Percentiles rank a stretch among this genome's conserved stretches.
These are phyloP conservation scores for Oxytorus armatus DNA, from an alignment of 2,888 invertebrate species.

Conservation along the genomic window DNA sequence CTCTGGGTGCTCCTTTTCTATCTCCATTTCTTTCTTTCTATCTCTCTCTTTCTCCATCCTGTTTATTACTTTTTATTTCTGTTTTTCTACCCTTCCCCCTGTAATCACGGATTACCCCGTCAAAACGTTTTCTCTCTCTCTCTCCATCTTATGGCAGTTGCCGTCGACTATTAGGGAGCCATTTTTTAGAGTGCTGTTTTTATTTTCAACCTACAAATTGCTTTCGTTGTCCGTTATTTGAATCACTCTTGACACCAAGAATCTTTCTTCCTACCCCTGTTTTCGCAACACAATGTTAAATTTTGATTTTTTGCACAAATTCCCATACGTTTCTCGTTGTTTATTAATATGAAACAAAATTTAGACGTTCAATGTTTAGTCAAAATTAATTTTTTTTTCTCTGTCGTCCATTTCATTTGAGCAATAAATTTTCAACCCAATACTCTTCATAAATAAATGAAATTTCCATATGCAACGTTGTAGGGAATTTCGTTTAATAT, in stretches of 20 bases:
- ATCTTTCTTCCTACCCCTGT: background rate
- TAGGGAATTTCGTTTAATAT: slow-evolving; percentile 28
- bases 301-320: slow-evolving; percentile 15
- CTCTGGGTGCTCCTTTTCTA: slow-evolving; percentile 42
- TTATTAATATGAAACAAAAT: background rate
- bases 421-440: background rate
- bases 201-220: slow-evolving; percentile 21
- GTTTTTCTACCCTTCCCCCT: slow-evolving; percentile 35
- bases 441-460: background rate
- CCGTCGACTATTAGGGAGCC: slow-evolving; percentile 69
- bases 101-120: slow-evolving; percentile 67
- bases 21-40: slow-evolving; percentile 18
- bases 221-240: slow-evolving; percentile 55
- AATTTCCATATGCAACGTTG: slow-evolving; percentile 1
- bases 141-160: slow-evolving; percentile 63
- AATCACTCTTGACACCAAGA: slow-evolving; percentile 47
- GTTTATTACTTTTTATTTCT: slow-evolving; percentile 26
- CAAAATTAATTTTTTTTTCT: too few relatives aligned
- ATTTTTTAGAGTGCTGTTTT: slow-evolving; percentile 49
- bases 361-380: too few relatives aligned
- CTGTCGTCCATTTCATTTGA: background rate
- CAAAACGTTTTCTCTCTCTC: slow-evolving; percentile 52
- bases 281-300: slow-evolving; percentile 26
- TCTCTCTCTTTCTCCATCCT: slow-evolving; percentile 6
- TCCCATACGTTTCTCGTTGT: too few relatives aligned